Conservation (phyloP, 2,888 invertebrate genomes). For the Agrotis ipsilon region DNA sequence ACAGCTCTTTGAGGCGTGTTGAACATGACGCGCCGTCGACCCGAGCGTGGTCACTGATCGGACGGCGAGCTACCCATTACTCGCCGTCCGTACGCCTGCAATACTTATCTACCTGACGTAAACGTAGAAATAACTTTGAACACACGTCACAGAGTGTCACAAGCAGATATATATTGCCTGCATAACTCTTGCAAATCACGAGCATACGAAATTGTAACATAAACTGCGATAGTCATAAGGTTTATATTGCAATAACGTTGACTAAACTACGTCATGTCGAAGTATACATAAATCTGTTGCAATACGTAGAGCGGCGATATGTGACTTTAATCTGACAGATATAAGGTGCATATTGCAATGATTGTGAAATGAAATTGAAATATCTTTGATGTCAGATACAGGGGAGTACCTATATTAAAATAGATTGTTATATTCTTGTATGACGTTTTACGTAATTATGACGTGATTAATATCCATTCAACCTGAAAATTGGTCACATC, state of each 20-base stretch:
- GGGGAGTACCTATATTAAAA: constrained; percentile 15
- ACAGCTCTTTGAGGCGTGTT: no score
- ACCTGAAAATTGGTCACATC: background rate
- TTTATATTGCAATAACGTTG: background rate
- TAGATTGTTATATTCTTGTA: constrained; percentile 17
- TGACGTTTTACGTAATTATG: background rate
- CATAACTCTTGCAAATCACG: background rate
- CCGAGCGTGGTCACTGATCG: no score
- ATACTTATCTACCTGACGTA: no score
- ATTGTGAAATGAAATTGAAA: constrained; percentile 4
- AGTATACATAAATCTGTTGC: background rate
- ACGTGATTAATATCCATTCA: background rate
- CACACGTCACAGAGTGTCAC: constrained; percentile 20
- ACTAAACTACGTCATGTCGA: background rate
- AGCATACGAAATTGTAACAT: background rate
- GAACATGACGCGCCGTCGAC: no score
- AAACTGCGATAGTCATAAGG: background rate
- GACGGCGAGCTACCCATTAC: no score
- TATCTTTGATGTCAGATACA: constrained; percentile 19
- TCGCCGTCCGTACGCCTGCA: no score
- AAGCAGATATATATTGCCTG: background rate
- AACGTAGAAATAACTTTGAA: constrained; percentile 6
- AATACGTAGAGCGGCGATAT: background rate
- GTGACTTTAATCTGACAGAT: fast-evolving
- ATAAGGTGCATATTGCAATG: constrained; percentile 22